phyloP scores from a whole-genome alignment of 2,113 vertebrate species.

The Crotalus helleri region DNA sequence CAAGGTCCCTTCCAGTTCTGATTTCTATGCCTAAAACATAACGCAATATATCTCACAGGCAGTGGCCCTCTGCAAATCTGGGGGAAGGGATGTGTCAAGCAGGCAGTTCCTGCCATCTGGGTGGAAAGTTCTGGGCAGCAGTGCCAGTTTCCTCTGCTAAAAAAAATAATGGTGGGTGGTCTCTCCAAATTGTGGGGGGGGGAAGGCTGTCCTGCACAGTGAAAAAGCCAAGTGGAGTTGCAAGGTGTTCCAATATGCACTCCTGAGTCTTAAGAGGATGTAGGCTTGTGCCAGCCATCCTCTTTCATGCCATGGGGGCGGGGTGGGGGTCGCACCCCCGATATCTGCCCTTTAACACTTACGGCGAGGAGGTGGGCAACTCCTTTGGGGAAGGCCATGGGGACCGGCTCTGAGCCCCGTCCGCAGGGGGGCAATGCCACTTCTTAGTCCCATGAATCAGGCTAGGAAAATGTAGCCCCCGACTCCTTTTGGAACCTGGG shows the following conservation, averaged over 20 bases:
- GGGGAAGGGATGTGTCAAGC: too few species aligned
- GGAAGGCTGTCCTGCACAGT: background rate
- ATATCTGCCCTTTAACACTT: background rate
- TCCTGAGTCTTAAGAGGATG: background rate
- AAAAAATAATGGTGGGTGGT: background rate
- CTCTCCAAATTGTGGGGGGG: background rate
- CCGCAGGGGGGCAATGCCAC: background rate
- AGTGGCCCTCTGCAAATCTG: too few species aligned
- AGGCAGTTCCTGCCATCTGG: too few species aligned
- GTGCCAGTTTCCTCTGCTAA: background rate
- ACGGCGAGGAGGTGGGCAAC: background rate
- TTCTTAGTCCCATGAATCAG: background rate
- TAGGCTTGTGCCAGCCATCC: background rate
- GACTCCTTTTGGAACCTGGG: background rate
- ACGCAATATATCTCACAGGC: background rate
- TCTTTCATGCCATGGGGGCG: background rate
- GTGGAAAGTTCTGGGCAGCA: background rate
- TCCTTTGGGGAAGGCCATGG: background rate
- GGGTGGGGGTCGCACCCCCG: too few species aligned
- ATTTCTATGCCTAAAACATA: too few species aligned
- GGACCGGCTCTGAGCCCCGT: background rate
- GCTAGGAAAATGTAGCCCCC: background rate
- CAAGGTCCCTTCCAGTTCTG: background rate
- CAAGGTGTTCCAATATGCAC: background rate
- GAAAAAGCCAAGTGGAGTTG: background rate